Percentiles rank a stretch among this genome's conserved stretches.
These are phyloP conservation scores for Cosmorhoe ocellata DNA, from an alignment of 2,888 invertebrate genomes.

Conservation along the genomic window DNA sequence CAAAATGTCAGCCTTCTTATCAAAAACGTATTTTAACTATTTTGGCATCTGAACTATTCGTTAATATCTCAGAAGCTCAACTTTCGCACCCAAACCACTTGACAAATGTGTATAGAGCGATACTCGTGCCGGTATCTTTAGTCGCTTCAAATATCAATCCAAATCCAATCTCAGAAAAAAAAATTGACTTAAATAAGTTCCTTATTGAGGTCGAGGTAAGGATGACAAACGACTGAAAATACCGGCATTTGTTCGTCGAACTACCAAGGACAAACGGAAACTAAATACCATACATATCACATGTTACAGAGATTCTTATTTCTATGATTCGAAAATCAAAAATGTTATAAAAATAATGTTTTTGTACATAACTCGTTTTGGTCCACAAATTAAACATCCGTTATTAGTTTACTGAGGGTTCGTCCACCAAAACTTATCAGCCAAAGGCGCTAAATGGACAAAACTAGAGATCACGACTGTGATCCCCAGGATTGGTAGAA, in stretches of 20 bases:
- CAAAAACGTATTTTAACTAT: conserved; percentile 30
- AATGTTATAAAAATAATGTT: conserved; percentile 53
- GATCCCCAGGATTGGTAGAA: too few relatives aligned
- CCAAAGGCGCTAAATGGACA: background rate
- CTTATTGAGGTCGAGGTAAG: too few relatives aligned
- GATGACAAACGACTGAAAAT: background rate
- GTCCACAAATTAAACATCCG: conserved; percentile 46
- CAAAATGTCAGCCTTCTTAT: conserved; percentile 15
- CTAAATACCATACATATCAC: conserved; percentile 14
- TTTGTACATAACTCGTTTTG: conserved; percentile 39
- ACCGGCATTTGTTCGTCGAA: background rate
- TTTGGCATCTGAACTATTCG: conserved; percentile 43
- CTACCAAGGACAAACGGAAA: background rate
- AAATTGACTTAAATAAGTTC: too few relatives aligned
- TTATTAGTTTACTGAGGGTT: conserved; percentile 1
- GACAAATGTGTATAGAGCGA: too few relatives aligned
- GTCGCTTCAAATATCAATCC: too few relatives aligned
- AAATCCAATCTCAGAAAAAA: too few relatives aligned
- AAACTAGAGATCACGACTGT: too few relatives aligned
- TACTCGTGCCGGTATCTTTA: too few relatives aligned
- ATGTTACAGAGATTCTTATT: conserved; percentile 41
- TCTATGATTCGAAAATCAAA: conserved; percentile 46
- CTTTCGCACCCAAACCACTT: too few relatives aligned
- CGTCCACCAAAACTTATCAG: background rate
- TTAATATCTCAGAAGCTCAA: conserved; percentile 1